These are phyloP conservation scores for Cacatua alba DNA, from an alignment of 2,113 vertebrate species.

Conservation along the genomic window DNA sequence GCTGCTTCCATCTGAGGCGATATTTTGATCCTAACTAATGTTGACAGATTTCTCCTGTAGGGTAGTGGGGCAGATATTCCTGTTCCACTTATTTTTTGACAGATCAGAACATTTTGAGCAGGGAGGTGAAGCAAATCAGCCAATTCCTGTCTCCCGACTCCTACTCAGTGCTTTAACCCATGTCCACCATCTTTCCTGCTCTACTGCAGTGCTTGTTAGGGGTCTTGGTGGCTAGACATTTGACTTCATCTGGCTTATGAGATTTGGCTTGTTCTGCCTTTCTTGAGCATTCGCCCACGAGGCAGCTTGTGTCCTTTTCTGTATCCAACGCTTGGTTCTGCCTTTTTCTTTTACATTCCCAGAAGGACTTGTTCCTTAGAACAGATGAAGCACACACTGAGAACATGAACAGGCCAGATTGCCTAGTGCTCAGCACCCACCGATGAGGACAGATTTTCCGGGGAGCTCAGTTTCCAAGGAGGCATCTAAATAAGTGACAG, in stretches of 20 bases:
- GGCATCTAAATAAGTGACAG: constrained; percentile 46
- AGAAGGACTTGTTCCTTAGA: constrained; percentile 64
- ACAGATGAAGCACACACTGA: constrained; percentile 57
- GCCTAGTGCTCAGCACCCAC: constrained; percentile 52
- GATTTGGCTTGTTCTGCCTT: neutral
- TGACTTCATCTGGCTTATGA: neutral
- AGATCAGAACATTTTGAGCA: neutral
- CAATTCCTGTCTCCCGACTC: neutral
- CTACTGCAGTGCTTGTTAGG: neutral
- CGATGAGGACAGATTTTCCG: constrained; percentile 28
- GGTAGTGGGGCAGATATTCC: neutral
- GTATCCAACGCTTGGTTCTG: constrained; percentile 4
- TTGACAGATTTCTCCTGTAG: neutral
- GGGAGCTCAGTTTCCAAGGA: constrained; percentile 57
- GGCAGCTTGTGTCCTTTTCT: constrained; percentile 31
- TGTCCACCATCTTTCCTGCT: neutral
- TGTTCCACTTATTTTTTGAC: neutral
- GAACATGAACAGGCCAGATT: constrained; percentile 53
- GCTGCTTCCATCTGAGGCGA: neutral
- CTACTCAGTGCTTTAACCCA: neutral
- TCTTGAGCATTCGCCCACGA: constrained; percentile 11
- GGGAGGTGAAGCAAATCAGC: neutral
- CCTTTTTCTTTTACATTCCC: constrained; percentile 1
- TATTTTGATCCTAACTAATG: neutral
- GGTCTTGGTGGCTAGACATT: neutral